These are phyloP conservation scores for Hyla sarda DNA, from an alignment of 2,113 vertebrate genomes.

Conservation along the genomic window DNA sequence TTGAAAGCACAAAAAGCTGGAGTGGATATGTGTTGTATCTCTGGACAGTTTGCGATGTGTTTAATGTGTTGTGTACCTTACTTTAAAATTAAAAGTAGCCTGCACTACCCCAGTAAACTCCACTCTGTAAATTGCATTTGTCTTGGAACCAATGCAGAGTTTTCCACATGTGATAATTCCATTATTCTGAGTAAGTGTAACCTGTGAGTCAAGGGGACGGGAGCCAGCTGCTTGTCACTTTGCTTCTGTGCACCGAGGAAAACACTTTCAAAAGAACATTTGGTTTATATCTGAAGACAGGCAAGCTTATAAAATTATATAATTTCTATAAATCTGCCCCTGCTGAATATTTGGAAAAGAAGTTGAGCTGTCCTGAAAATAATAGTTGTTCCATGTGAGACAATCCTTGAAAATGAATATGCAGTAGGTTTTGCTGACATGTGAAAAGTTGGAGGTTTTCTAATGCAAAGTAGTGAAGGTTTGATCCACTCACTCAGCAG, in stretches of 20 bases:
- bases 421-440: slow-evolving; percentile 19
- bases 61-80: neutral
- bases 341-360: slow-evolving; percentile 59
- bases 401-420: slow-evolving; percentile 34
- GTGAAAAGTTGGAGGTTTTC: slow-evolving; percentile 5
- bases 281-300: slow-evolving; percentile 63
- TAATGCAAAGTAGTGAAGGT: slow-evolving; percentile 1
- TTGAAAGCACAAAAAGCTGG: neutral
- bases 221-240: slow-evolving; percentile 39
- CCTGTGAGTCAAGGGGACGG: slow-evolving; percentile 17
- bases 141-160: slow-evolving; percentile 26
- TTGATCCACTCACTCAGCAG: neutral
- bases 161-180: slow-evolving; percentile 35
- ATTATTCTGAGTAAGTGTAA: slow-evolving; percentile 40
- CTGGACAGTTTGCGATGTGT: neutral
- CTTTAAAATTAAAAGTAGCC: neutral
- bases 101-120: slow-evolving; percentile 13
- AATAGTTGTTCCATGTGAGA: slow-evolving; percentile 44
- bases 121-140: slow-evolving; percentile 16
- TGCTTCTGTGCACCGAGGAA: slow-evolving; percentile 64
- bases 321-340: slow-evolving; percentile 60
- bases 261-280: slow-evolving; percentile 63
- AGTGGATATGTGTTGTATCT: neutral
- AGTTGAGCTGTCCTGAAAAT: slow-evolving; percentile 57
- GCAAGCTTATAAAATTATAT: slow-evolving; percentile 69